A percentile compares a stretch with the other conserved stretches of the same genome.
Conservation (phyloP, 2,797 vertebrate genomes). For the Dipus sagitta region DNA sequence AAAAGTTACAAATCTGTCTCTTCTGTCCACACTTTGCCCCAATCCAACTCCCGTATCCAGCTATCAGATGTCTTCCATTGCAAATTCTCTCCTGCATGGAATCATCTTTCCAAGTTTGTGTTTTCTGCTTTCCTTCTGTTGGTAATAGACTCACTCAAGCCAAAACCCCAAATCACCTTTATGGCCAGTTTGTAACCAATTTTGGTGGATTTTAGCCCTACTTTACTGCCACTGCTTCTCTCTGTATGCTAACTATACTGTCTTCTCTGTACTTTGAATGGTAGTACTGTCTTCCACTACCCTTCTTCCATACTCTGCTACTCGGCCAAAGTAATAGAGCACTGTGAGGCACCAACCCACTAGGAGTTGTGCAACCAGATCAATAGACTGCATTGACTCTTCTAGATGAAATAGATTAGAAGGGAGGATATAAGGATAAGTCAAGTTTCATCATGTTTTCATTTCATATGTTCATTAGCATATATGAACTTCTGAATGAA, state of each 20-base stretch:
- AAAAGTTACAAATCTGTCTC: background rate
- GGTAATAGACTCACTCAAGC: background rate
- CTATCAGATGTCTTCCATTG: background rate
- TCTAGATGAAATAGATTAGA: background rate
- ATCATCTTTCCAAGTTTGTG: background rate
- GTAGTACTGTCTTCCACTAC: background rate
- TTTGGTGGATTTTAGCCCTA: background rate
- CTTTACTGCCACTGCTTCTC: background rate
- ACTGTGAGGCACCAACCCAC: background rate
- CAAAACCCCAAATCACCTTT: background rate
- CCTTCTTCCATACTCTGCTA: background rate
- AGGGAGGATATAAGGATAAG: background rate
- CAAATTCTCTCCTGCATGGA: background rate
- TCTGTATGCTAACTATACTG: background rate
- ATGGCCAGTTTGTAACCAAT: background rate
- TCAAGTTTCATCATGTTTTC: conserved; percentile 26
- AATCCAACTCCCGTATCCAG: background rate
- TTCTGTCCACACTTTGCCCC: background rate
- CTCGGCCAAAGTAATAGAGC: background rate
- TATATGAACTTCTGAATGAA: background rate
- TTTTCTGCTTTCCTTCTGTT: background rate
- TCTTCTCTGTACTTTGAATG: background rate
- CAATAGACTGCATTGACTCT: background rate
- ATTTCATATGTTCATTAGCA: background rate
- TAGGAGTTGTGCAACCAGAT: background rate